phyloP scores from a whole-genome alignment of 30 jellyfish, hydroid and myxozoan genomes.

The Aurelia sp. region DNA sequence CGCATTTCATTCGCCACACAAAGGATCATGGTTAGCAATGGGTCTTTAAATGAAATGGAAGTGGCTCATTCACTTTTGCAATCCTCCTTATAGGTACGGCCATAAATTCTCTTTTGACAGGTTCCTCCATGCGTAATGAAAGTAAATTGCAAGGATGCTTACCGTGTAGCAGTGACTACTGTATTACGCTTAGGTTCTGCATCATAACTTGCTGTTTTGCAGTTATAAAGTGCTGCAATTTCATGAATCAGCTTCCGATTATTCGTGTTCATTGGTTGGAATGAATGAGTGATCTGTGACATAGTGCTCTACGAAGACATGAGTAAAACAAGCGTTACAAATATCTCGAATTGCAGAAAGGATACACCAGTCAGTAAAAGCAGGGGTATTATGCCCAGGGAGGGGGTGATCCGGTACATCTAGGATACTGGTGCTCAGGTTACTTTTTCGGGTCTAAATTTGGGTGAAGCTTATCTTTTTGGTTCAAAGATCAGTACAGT shows the following conservation, averaged over 20 bases:
- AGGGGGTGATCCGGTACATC: background rate
- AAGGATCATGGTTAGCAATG: too few species aligned
- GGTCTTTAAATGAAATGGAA: too few species aligned
- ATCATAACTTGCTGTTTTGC: conserved; percentile 88
- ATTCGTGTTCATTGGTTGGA: conserved; percentile 83
- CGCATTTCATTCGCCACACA: too few species aligned
- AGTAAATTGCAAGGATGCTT: background rate
- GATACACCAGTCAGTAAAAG: background rate
- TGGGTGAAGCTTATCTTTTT: too few species aligned
- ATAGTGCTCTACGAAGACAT: conserved; percentile 63
- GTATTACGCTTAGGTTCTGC: conserved; percentile 95
- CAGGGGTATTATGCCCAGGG: too few species aligned
- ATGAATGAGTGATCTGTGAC: conserved; percentile 80
- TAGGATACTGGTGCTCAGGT: background rate
- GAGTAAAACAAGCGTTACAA: background rate
- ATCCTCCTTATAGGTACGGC: too few species aligned
- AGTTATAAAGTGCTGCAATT: conserved; percentile 82
- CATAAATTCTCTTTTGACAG: too few species aligned
- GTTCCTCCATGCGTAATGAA: too few species aligned
- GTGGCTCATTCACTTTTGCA: too few species aligned
- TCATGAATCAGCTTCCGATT: conserved; percentile 91
- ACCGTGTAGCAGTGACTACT: conserved; percentile 90
- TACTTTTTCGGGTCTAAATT: too few species aligned
- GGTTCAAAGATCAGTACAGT: too few species aligned
- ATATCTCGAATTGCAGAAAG: background rate